phyloP scores from a whole-genome alignment of 1,140 invertebrate genomes.

The Cherax destructor region DNA sequence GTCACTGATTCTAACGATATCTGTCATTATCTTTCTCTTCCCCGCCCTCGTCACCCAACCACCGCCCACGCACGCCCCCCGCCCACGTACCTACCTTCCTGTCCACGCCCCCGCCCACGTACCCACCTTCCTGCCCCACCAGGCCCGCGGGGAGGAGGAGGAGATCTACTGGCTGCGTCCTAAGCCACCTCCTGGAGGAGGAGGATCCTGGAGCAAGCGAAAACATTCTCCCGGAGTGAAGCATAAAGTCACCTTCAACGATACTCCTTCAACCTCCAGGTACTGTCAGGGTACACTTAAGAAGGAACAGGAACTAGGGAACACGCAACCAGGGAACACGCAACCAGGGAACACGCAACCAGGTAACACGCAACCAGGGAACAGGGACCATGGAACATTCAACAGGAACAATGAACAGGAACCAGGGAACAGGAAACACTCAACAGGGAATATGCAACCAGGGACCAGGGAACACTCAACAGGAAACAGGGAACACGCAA shows the following conservation, averaged over 20 bases:
- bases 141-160: slow-evolving; percentile 69
- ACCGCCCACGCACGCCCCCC: no score
- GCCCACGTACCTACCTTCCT: neutral
- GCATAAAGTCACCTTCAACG: slow-evolving; percentile 67
- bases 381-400: no score
- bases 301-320: neutral
- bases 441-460: no score
- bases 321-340: no score
- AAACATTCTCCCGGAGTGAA: slow-evolving; percentile 64
- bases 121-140: slow-evolving; percentile 51
- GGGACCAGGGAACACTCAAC: no score
- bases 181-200: slow-evolving; percentile 75
- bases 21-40: no score
- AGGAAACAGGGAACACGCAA: neutral
- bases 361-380: no score
- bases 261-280: slow-evolving; percentile 54
- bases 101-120: neutral
- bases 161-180: slow-evolving; percentile 74
- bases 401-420: neutral
- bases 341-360: no score
- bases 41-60: neutral
- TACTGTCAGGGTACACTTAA: neutral
- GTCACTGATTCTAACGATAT: no score
- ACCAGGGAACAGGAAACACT: no score
- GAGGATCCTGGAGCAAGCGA: slow-evolving; percentile 38